A percentile compares a stretch with the other conserved stretches of the same genome.
These are phyloP conservation scores for Brachionus plicatilis DNA, from an alignment of 1,140 invertebrate species.

Conservation along the genomic window DNA sequence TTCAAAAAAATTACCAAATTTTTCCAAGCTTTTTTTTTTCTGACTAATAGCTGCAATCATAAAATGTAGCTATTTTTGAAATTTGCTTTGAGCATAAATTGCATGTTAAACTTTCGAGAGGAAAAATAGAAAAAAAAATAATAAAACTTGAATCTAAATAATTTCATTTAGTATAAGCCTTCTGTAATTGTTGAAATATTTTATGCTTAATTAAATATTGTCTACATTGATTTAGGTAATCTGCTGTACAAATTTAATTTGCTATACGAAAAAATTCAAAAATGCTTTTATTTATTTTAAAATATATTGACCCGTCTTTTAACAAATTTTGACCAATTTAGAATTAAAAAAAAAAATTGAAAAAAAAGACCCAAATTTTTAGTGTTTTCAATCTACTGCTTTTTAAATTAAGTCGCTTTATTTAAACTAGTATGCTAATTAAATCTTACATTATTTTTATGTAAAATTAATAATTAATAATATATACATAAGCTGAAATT, in stretches of 20 bases:
- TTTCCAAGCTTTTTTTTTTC: not conserved
- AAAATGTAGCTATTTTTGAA: not conserved
- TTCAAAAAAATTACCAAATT: not conserved
- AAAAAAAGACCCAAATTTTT: no score
- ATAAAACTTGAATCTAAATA: not conserved
- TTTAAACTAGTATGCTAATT: not conserved
- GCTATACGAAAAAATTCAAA: not conserved
- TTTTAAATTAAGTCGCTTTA: no score
- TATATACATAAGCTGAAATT: not conserved
- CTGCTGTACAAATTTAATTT: not conserved
- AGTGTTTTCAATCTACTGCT: no score
- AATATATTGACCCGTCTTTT: not conserved
- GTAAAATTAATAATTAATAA: not conserved
- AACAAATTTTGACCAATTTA: not conserved
- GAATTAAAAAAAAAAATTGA: no score
- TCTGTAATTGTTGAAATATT: not conserved
- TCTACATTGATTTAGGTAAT: not conserved
- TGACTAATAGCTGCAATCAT: slow-evolving; percentile 7
- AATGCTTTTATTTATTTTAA: not conserved
- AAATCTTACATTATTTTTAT: not conserved
- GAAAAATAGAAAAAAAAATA: not conserved
- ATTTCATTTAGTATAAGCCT: not conserved
- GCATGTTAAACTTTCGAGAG: not conserved
- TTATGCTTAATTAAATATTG: slow-evolving; percentile 1
- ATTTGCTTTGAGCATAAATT: not conserved